Percentiles rank a stretch among this genome's conserved stretches.
These are phyloP conservation scores for Asarcornis scutulata DNA, from an alignment of 2,113 vertebrate species.

Conservation along the genomic window DNA sequence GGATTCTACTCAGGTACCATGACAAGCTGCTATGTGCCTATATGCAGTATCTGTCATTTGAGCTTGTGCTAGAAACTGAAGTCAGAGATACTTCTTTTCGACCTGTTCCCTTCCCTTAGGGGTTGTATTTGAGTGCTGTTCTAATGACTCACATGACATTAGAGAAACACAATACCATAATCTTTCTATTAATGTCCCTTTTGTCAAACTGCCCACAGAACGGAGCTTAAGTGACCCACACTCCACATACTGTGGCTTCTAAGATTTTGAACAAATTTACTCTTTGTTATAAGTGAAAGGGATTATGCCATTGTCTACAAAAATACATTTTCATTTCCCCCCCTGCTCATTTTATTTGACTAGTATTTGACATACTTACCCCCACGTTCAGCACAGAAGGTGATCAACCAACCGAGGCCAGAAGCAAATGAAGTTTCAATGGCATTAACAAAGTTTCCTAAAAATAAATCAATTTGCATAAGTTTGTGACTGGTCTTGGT, in stretches of 20 bases:
- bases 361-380: slow-evolving; percentile 78
- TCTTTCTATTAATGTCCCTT: not conserved
- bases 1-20: not conserved
- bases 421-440: slow-evolving; percentile 88
- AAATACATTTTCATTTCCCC: not conserved
- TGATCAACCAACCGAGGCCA: slow-evolving; percentile 90
- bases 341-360: not conserved
- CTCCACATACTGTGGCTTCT: not conserved
- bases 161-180: not conserved
- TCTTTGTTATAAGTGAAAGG: not conserved
- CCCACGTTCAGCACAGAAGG: slow-evolving; percentile 89
- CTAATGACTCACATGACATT: not conserved
- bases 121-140: not conserved
- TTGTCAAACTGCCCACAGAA: not conserved
- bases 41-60: not conserved
- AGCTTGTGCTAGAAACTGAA: not conserved
- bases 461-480: slow-evolving; percentile 44
- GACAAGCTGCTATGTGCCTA: not conserved
- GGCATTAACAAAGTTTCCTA: slow-evolving; percentile 91
- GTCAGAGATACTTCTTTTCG: not conserved
- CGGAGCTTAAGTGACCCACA: not conserved
- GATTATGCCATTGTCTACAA: not conserved
- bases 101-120: not conserved
- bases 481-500: not conserved
- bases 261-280: not conserved